These are phyloP conservation scores for Trissonchulus sp. DNA, from an alignment of 2,888 invertebrate genomes.

Conservation along the genomic window DNA sequence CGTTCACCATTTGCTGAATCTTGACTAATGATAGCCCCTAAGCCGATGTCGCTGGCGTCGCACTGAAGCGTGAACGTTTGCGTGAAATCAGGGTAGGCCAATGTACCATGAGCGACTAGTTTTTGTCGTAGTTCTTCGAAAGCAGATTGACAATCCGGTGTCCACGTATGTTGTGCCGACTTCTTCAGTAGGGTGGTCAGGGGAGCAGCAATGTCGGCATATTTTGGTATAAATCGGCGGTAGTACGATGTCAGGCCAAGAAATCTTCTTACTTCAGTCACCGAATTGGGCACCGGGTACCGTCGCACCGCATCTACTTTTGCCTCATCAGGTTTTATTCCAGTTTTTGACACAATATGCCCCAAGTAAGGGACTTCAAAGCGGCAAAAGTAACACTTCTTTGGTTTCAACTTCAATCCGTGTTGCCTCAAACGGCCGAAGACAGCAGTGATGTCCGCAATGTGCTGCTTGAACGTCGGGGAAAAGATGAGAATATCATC, in stretches of 20 bases:
- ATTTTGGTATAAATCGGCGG: slow-evolving; percentile 37
- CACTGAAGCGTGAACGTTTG: slow-evolving; percentile 41
- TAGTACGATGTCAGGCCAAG: slow-evolving; percentile 48
- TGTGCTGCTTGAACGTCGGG: too few species aligned
- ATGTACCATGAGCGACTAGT: slow-evolving; percentile 32
- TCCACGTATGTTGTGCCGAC: slow-evolving; percentile 32
- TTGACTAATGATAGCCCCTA: slow-evolving; percentile 43
- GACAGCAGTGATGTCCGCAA: too few species aligned
- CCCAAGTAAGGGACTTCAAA: slow-evolving; percentile 45
- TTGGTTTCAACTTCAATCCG: too few species aligned
- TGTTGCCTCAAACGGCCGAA: too few species aligned
- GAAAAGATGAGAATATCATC: too few species aligned
- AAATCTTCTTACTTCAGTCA: slow-evolving; percentile 37
- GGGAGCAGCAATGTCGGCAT: slow-evolving; percentile 24
- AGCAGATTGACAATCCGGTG: slow-evolving; percentile 29
- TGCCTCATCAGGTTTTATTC: slow-evolving; percentile 41
- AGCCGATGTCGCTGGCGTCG: slow-evolving; percentile 43
- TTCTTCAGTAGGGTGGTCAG: slow-evolving; percentile 20
- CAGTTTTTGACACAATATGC: slow-evolving; percentile 44
- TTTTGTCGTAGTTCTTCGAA: slow-evolving; percentile 23
- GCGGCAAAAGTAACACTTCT: slow-evolving; percentile 35
- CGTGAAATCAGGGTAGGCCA: slow-evolving; percentile 40
- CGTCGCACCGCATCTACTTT: slow-evolving; percentile 40
- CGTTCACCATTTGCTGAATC: slow-evolving; percentile 31
- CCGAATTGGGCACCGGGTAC: slow-evolving; percentile 40